Evolutionary conservation across 64 coral and sea anemone species (phyloP).

Genomic region (Pachyseris speciosa): DNA sequence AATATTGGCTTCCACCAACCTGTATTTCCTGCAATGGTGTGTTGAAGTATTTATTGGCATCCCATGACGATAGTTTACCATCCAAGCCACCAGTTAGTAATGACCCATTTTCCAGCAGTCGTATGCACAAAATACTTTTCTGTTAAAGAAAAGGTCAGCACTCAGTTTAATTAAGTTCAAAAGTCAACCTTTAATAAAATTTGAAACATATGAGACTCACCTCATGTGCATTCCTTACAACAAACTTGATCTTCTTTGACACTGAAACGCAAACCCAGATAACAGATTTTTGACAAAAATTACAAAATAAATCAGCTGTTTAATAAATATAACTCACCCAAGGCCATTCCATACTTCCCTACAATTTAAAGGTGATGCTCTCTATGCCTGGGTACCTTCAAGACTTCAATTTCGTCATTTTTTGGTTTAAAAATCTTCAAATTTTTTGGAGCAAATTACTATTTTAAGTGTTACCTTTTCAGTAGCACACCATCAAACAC

Average conservation of each 20-base stretch:
- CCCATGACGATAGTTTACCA: conserved; percentile 87
- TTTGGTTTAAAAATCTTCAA: no score
- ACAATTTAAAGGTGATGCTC: no score
- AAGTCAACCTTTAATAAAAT: not conserved
- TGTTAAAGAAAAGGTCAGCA: not conserved
- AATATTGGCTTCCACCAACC: conserved; percentile 21
- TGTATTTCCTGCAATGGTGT: conserved; percentile 88
- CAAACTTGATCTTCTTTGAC: conserved; percentile 93
- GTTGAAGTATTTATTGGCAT: conserved; percentile 89
- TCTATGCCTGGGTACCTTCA: no score
- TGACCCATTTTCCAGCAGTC: conserved; percentile 77
- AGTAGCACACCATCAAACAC: no score
- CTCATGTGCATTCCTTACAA: conserved; percentile 92
- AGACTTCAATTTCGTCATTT: no score
- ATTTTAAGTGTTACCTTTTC: no score
- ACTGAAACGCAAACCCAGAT: conserved; percentile 49
- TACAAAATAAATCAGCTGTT: not conserved
- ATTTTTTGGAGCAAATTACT: no score
- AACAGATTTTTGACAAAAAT: not conserved
- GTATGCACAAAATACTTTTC: conserved; percentile 81
- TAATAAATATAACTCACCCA: not conserved
- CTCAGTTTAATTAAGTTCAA: not conserved
- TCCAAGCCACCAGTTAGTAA: conserved; percentile 85
- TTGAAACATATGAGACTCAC: conserved; percentile 14
- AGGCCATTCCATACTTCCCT: no score